A percentile compares a stretch with the other conserved stretches of the same genome.
Evolutionary conservation across 1,140 invertebrate genomes (phyloP).

Genomic region (Drosophila asahinai): DNA sequence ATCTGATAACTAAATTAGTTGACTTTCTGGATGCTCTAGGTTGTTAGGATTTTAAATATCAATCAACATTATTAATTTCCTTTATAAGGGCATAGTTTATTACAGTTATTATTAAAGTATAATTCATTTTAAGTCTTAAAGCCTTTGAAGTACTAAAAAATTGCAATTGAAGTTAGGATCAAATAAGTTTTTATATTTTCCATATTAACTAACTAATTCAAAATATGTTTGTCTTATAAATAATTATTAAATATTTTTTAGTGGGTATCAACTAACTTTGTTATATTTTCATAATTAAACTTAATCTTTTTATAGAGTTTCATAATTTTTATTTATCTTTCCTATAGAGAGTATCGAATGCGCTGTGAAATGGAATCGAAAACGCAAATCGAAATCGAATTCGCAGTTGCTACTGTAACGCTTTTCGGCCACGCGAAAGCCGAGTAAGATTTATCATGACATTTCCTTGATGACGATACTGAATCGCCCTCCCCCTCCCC

Average conservation of each 20-base stretch:
- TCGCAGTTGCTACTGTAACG: conserved; percentile 72
- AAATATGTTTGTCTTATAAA: too few species aligned
- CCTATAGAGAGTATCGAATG: background rate
- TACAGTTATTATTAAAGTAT: background rate
- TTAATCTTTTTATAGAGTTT: background rate
- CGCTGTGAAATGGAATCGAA: conserved; percentile 40
- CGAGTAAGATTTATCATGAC: conserved; percentile 68
- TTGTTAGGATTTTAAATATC: too few species aligned
- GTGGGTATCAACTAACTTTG: background rate
- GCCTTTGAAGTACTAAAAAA: background rate
- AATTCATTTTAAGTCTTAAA: too few species aligned
- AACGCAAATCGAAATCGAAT: conserved; percentile 55
- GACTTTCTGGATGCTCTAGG: background rate
- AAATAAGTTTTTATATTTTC: too few species aligned
- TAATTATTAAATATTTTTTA: background rate
- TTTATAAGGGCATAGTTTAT: background rate
- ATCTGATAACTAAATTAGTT: background rate
- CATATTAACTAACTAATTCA: background rate
- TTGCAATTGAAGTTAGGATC: background rate
- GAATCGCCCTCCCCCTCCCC: background rate
- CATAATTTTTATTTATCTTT: background rate
- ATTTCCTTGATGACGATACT: conserved; percentile 67
- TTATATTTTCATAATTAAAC: background rate
- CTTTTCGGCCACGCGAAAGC: conserved; percentile 48
- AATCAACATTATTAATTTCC: background rate